Evolutionary conservation across 2,113 vertebrate species (phyloP), one percentile per base, ranked within the genome.

Genomic region (Sinosuthora webbiana): DNA sequence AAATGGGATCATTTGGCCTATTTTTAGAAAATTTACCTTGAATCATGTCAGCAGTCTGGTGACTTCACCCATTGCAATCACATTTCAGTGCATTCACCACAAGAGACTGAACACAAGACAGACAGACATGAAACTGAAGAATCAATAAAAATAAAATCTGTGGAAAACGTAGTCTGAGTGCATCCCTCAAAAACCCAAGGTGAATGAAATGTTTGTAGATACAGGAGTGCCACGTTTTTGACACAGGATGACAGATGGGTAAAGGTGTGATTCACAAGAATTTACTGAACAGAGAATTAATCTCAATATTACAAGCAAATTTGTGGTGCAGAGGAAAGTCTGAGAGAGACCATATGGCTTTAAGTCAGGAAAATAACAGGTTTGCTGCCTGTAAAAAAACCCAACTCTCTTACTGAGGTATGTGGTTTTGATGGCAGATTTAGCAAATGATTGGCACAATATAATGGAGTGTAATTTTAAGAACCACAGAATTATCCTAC

Each of bases 361-460:
- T 89, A 89, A 90, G 80, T 91, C 69, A 89, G 47, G 64, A 83
- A 97, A 96, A 95, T 92, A 94, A 92, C 80, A 93, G 64, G 80
- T 93, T 90, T 91, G 13, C 35, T 94, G 73, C 19, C 39, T 78
- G 71, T 17, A 74, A 93, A 76, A 88, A 86, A 75, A 85, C 41
- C 41, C 41, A 41, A 41, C 15, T 41, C 12, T 49, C 20, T 69
- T 49, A 59, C 59, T 70, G 79, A 90, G 71, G 63, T 92, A 86
- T 90, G 67, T 90, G 88, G 83, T 89, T 96, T 95, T 82, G 80
- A 87, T 91, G 60, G 76, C 65, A 94, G 73, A 91, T 94, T 93
- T 92, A 96, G 93, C 73, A 92, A 93, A 87, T 59, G 22, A 91
- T 78, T 87, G 83, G 52, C 81, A 82, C 20, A 33, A 25, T 87